These are phyloP conservation scores for Botia kubotai DNA, from an alignment of 2,797 vertebrate genomes.

Conservation along the genomic window DNA sequence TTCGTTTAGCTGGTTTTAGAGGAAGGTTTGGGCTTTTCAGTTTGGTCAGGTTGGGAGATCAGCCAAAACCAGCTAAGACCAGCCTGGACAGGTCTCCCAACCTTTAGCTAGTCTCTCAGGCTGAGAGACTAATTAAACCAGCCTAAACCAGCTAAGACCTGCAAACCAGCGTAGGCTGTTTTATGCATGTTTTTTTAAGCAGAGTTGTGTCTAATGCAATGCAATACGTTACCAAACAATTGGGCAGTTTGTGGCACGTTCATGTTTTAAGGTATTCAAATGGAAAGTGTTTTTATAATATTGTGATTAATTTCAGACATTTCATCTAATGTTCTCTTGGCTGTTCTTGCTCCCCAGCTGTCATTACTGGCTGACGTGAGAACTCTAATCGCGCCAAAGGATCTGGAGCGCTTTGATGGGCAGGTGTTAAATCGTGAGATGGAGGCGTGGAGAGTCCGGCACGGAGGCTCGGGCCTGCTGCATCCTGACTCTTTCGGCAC, in stretches of 20 bases:
- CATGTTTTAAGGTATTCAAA: background rate
- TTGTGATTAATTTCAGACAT: constrained; percentile 4
- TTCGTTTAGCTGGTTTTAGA: background rate
- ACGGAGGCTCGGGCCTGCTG: constrained; percentile 72
- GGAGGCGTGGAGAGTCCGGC: constrained; percentile 86
- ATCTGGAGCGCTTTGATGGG: constrained; percentile 87
- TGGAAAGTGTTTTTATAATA: background rate
- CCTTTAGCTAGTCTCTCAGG: too few relatives aligned
- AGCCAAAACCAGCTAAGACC: background rate
- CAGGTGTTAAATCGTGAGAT: constrained; percentile 88
- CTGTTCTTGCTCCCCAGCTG: constrained; percentile 75
- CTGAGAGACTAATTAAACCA: background rate
- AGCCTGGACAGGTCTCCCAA: background rate
- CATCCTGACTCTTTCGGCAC: constrained; percentile 76
- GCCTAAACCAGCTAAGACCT: background rate
- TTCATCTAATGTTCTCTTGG: constrained; percentile 19
- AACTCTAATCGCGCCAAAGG: constrained; percentile 82
- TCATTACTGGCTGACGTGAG: constrained; percentile 91
- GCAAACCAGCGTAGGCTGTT: background rate
- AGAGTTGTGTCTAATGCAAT: too few relatives aligned
- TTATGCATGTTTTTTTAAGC: background rate
- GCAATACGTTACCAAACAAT: background rate
- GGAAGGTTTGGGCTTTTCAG: background rate
- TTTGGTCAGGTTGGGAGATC: background rate
- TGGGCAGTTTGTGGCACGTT: background rate